Evolutionary conservation across 64 coral and sea anemone species (phyloP).

Genomic region (Porites lutea): DNA sequence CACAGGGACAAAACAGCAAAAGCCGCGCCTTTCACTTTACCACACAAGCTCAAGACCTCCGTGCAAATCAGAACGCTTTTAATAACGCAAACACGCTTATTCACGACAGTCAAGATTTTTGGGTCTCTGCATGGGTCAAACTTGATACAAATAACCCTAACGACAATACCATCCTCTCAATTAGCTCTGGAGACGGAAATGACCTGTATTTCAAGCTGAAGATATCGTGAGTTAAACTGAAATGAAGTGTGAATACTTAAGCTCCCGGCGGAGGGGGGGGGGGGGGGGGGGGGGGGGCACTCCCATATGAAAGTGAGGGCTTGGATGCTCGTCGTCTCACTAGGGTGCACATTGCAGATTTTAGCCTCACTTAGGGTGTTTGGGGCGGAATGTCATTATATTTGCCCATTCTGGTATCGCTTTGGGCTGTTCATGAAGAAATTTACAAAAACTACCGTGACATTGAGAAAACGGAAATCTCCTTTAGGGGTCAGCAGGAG

Average conservation of each 20-base stretch:
- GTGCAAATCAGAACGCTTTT: constrained; percentile 53
- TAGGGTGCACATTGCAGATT: too few relatives aligned
- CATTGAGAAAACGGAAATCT: too few relatives aligned
- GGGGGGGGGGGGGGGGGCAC: too few relatives aligned
- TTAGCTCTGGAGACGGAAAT: constrained; percentile 18
- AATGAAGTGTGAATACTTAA: not conserved
- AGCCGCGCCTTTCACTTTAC: constrained; percentile 57
- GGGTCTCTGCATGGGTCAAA: constrained; percentile 66
- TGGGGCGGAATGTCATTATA: too few relatives aligned
- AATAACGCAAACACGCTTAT: constrained; percentile 49
- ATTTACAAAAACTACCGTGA: too few relatives aligned
- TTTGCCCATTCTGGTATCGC: too few relatives aligned
- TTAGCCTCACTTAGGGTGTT: too few relatives aligned
- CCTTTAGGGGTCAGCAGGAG: too few relatives aligned
- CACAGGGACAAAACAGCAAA: constrained; percentile 31
- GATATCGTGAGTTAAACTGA: constrained; percentile 58
- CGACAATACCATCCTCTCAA: constrained; percentile 59
- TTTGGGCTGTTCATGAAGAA: too few relatives aligned
- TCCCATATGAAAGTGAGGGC: too few relatives aligned
- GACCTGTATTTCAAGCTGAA: constrained; percentile 24
- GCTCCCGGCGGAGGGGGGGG: too few relatives aligned
- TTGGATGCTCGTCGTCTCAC: too few relatives aligned
- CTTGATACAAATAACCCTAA: not conserved
- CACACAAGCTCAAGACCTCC: not conserved
- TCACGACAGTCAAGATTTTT: constrained; percentile 67